These are phyloP conservation scores for Drosophila yooni DNA, from an alignment of 2,888 invertebrate genomes.

Conservation along the genomic window DNA sequence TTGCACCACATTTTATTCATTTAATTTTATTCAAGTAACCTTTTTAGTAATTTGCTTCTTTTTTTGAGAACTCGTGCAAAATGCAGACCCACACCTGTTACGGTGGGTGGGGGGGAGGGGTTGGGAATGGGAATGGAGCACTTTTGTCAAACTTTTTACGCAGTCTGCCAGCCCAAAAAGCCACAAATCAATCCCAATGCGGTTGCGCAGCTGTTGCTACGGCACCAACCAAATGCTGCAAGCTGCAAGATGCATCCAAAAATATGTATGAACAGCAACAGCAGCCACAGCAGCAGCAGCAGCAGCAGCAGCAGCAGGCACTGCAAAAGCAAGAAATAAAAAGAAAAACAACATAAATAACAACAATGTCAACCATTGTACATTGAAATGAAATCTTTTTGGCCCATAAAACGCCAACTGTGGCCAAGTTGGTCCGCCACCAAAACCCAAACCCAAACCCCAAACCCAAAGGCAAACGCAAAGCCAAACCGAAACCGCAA, in stretches of 20 bases:
- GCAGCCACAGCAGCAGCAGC: constrained; percentile 14
- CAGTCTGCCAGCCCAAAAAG: constrained; percentile 52
- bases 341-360: constrained; percentile 18
- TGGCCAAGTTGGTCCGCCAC: constrained; percentile 54
- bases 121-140: neutral
- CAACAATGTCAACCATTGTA: constrained; percentile 65
- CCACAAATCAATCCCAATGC: constrained; percentile 85
- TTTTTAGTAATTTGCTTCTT: neutral
- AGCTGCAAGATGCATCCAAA: constrained; percentile 52
- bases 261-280: constrained; percentile 28
- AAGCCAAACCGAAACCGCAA: constrained; percentile 66
- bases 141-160: constrained; percentile 32
- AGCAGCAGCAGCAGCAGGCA: constrained; percentile 3
- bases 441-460: constrained; percentile 55
- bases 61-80: constrained; percentile 37
- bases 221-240: constrained; percentile 40
- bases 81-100: constrained; percentile 50
- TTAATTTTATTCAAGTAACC: constrained; percentile 32
- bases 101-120: neutral
- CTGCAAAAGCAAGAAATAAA: neutral
- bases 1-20: constrained; percentile 46
- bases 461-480: constrained; percentile 46
- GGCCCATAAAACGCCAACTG: constrained; percentile 78
- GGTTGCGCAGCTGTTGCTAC: constrained; percentile 82
- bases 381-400: constrained; percentile 79